These are phyloP conservation scores for Drosophila subpulchrella DNA, from an alignment of 1,140 invertebrate genomes.

Conservation along the genomic window DNA sequence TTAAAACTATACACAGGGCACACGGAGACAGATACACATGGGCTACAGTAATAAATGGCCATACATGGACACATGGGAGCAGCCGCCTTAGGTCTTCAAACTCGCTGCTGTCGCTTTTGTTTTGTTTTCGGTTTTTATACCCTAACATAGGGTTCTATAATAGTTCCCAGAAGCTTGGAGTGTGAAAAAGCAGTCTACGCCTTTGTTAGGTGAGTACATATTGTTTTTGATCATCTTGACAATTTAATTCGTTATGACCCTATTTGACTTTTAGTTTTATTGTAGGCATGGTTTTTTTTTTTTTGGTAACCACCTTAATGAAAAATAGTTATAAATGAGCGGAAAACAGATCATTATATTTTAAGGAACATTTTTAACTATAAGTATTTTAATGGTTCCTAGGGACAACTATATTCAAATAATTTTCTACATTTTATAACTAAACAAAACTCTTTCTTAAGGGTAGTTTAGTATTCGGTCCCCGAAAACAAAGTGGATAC, in stretches of 20 bases:
- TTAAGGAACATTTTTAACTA: no score
- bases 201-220: neutral
- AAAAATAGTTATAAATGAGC: no score
- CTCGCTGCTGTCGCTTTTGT: constrained; percentile 13
- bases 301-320: no score
- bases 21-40: constrained; percentile 28
- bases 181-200: neutral
- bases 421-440: no score
- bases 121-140: constrained; percentile 11
- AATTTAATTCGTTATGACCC: neutral
- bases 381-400: no score
- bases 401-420: no score
- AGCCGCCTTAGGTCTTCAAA: constrained; percentile 50
- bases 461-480: neutral
- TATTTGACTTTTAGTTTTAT: neutral
- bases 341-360: no score
- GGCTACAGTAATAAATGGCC: constrained; percentile 69
- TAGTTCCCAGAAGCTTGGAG: constrained; percentile 1
- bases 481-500: neutral
- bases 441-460: neutral
- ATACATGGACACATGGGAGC: constrained; percentile 76
- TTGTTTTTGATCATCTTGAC: neutral
- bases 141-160: constrained; percentile 15
- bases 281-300: neutral
- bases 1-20: constrained; percentile 67